Percentiles rank a stretch among this genome's conserved stretches.
phyloP scores from a whole-genome alignment of 2,888 invertebrate species.

The Micoletzkya japonica region DNA sequence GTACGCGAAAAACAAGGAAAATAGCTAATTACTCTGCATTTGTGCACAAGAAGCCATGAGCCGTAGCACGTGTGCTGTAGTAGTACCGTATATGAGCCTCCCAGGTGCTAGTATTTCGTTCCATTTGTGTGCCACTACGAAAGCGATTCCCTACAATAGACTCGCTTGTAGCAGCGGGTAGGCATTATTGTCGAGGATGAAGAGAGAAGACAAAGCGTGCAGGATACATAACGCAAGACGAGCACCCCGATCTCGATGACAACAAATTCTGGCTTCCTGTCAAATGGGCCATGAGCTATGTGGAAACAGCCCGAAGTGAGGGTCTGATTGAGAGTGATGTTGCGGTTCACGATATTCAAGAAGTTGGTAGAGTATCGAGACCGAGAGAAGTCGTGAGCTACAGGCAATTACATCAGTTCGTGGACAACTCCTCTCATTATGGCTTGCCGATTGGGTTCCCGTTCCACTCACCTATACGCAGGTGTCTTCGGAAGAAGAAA shows the following conservation, averaged over 20 bases:
- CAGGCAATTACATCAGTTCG: neutral
- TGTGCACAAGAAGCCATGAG: too few relatives aligned
- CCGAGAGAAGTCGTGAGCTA: neutral
- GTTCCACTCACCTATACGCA: constrained; percentile 26
- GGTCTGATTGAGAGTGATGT: constrained; percentile 20
- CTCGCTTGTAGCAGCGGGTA: constrained; percentile 20
- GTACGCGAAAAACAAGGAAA: too few relatives aligned
- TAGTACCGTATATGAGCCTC: too few relatives aligned
- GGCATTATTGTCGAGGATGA: neutral
- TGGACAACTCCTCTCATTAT: constrained; percentile 7
- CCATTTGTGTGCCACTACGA: constrained; percentile 14
- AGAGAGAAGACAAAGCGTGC: neutral
- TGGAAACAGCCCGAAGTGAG: constrained; percentile 21
- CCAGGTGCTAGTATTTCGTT: constrained; percentile 20
- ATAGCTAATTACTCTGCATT: too few relatives aligned
- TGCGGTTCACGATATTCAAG: constrained; percentile 18
- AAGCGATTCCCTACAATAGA: constrained; percentile 25
- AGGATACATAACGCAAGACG: constrained; percentile 12
- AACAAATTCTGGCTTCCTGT: constrained; percentile 25
- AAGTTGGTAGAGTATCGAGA: neutral
- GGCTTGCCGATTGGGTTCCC: constrained; percentile 22
- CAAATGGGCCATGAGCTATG: constrained; percentile 21
- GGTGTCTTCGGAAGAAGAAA: neutral
- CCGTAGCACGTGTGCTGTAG: too few relatives aligned
- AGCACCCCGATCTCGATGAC: constrained; percentile 15